Evolutionary conservation across 2,888 invertebrate genomes (phyloP).

Genomic region (Phengaris alcon): DNA sequence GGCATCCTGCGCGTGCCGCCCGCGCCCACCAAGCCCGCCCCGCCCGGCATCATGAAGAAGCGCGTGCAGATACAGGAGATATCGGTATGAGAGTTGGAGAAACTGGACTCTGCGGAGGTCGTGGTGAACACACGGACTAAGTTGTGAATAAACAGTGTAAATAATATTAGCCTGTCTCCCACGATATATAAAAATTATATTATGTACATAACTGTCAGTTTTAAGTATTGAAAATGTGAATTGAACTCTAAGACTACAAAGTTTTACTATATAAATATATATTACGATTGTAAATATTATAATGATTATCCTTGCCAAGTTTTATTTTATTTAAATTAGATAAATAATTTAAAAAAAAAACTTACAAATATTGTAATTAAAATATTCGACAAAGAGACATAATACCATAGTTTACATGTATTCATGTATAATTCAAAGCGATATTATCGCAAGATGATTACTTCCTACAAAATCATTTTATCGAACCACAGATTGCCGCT

Average conservation of each 20-base stretch:
- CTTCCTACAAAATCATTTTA: not conserved
- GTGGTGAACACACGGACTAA: conserved; percentile 72
- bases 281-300: conserved; percentile 49
- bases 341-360: not conserved
- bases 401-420: no score
- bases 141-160: conserved; percentile 54
- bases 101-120: conserved; percentile 62
- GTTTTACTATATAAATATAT: conserved; percentile 33
- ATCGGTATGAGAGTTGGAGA: conserved; percentile 84
- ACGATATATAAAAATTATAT: conserved; percentile 31
- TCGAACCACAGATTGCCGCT: not conserved
- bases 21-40: conserved; percentile 75
- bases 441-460: no score
- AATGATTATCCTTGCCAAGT: conserved; percentile 41
- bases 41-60: conserved; percentile 90
- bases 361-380: no score
- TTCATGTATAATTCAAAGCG: no score
- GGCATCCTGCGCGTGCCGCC: conserved; percentile 73
- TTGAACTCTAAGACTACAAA: conserved; percentile 37
- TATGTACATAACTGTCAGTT: conserved; percentile 43
- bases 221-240: conserved; percentile 35
- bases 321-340: not conserved
- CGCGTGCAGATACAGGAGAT: conserved; percentile 96
- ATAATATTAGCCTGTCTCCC: conserved; percentile 38
- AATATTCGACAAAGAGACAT: no score